Conservation (phyloP, 2,113 vertebrate genomes). For the Nibea albiflora region DNA sequence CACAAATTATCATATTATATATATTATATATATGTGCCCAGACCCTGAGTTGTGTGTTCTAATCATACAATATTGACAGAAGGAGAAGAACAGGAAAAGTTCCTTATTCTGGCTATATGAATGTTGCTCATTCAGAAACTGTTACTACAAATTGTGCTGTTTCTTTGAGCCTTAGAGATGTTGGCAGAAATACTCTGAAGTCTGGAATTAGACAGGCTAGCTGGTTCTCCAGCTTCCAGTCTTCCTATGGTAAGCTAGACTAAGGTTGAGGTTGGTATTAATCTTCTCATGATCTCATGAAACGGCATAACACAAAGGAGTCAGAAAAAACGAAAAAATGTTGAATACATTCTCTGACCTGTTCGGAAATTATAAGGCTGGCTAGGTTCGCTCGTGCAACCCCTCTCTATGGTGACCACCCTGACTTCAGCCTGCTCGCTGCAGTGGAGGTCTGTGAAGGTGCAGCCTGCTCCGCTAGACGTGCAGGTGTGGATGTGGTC, state of each 20-base stretch:
- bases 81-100: no score
- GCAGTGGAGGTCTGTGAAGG: slow-evolving; percentile 75
- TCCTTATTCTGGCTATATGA: background rate
- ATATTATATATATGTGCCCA: no score
- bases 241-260: background rate
- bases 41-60: no score
- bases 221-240: no score
- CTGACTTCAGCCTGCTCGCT: slow-evolving; percentile 67
- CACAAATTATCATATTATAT: no score
- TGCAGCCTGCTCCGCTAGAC: slow-evolving; percentile 71
- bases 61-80: no score
- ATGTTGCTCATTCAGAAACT: background rate
- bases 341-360: slow-evolving; percentile 67
- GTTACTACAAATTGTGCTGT: no score
- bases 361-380: slow-evolving; percentile 64
- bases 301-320: no score
- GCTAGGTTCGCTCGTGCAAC: slow-evolving; percentile 79
- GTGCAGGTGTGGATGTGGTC: slow-evolving; percentile 66
- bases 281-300: no score
- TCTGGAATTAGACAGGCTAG: no score
- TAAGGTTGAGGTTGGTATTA: background rate
- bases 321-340: no score
- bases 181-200: no score
- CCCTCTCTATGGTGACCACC: slow-evolving; percentile 71
- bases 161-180: background rate